Conservation (phyloP, 64 coral and sea anemone genomes). For the Acropora tenuis region DNA sequence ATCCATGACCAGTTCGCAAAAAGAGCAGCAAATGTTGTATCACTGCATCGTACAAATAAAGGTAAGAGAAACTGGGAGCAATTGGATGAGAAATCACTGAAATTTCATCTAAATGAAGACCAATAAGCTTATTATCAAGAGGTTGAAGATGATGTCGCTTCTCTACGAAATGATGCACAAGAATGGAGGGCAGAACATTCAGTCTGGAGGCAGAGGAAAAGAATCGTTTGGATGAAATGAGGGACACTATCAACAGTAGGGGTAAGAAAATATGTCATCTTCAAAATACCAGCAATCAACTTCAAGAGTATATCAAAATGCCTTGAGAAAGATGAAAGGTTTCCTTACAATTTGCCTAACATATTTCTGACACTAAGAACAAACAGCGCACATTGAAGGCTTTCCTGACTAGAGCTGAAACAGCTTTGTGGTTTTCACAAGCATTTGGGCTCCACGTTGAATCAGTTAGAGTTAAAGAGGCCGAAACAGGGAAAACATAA, state of each 20-base stretch:
- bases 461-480: conserved; percentile 22
- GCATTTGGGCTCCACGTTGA: conserved; percentile 34
- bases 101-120: conserved; percentile 23
- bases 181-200: conserved; percentile 25
- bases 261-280: not conserved
- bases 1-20: not conserved
- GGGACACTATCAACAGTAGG: not conserved
- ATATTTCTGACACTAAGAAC: conserved; percentile 41
- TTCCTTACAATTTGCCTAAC: not conserved
- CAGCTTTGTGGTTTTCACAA: conserved; percentile 30
- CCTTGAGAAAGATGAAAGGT: conserved; percentile 26
- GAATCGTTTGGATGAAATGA: not conserved
- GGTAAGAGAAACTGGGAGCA: conserved; percentile 14
- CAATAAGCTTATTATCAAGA: conserved; percentile 10
- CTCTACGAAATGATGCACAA: not conserved
- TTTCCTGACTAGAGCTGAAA: conserved; percentile 55
- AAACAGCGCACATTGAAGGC: conserved; percentile 61
- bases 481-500: conserved; percentile 27
- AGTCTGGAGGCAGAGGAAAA: conserved; percentile 14
- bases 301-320: conserved; percentile 38
- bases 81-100: not conserved
- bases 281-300: conserved; percentile 17
- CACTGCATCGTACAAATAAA: conserved; percentile 10
- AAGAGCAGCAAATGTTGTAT: conserved; percentile 15
- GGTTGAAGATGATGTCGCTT: not conserved